Base-by-base conservation (phyloP, 2,797 vertebrate genomes). In the Luscinia luscinia region DNA sequence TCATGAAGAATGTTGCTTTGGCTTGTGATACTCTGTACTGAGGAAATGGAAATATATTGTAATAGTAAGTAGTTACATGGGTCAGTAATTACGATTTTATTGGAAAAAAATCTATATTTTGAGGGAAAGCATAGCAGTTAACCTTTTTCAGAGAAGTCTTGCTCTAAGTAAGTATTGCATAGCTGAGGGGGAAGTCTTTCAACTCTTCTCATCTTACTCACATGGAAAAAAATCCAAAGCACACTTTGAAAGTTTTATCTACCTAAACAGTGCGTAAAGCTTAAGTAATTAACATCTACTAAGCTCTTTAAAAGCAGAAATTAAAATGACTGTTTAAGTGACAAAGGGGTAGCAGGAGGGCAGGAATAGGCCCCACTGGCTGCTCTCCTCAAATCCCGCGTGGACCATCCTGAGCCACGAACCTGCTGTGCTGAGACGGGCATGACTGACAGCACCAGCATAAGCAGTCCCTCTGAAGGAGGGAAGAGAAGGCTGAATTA, bases 401-500 rank as follows among this genome's bases (percentile, higher is more conserved):
- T 27, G 89, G 74, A 78, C 54, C 49, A 26, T 66, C 55, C 46
- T 6, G 30, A 76, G 69, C 40, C 78, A 40, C 13, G 13, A 48
- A 72, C 51, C 48, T 43, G 51, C 87, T 87, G 80, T 3, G 9
- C 80, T 48, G 46, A 51, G 64, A 73, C 0, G 15, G 72, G 63
- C 68, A 27, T 93, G 96, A 96, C 58, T 95, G 95, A 95, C 95
- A 87, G 76, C 6, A 2, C 18, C 74, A 59, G 81, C 51, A 32
- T 4, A 32, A 92, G 86, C 89, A 91, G 92, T 77, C 75, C 46
- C 90, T 96, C 93, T 54, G 85, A 82, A 92, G 92, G 93, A 69
- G 85, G 61, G 69, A 74, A 88, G 97, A 93, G 43, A 72, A 76
- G 6, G 55, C 87, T 92, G 95, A 97, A 94, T 68, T 89, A 83